phyloP scores from a whole-genome alignment of 1,140 invertebrate genomes.

The Camponotus vicinus region DNA sequence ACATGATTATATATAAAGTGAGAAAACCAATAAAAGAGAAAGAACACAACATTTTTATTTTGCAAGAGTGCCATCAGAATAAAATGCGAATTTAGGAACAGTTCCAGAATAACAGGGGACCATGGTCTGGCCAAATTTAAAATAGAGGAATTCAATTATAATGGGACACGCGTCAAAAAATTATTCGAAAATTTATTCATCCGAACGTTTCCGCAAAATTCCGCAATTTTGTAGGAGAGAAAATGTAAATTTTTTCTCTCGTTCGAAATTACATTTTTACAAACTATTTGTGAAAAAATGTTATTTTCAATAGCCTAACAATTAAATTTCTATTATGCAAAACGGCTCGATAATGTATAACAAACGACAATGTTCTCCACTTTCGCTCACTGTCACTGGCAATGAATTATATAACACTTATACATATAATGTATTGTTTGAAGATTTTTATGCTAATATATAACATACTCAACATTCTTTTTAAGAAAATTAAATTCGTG shows the following conservation, averaged over 20 bases:
- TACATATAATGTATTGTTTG: constrained; percentile 12
- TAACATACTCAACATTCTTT: constrained; percentile 29
- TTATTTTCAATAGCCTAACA: constrained; percentile 52
- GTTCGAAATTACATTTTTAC: constrained; percentile 36
- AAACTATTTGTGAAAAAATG: constrained; percentile 55
- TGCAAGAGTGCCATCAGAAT: too few relatives aligned
- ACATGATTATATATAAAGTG: too few relatives aligned
- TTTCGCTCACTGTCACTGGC: constrained; percentile 44
- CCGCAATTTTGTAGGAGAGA: constrained; percentile 14
- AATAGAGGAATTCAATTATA: constrained; percentile 15
- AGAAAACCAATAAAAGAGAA: too few relatives aligned
- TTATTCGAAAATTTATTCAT: not conserved
- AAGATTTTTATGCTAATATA: constrained; percentile 40
- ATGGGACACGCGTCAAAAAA: constrained; percentile 17
- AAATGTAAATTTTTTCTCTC: constrained; percentile 8
- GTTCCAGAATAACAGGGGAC: too few relatives aligned
- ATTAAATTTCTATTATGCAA: constrained; percentile 61
- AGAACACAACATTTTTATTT: too few relatives aligned
- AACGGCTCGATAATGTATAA: constrained; percentile 54
- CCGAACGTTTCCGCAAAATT: constrained; percentile 25
- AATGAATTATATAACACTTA: constrained; percentile 54
- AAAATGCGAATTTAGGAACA: too few relatives aligned
- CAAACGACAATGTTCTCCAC: constrained; percentile 45
- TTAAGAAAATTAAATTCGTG: constrained; percentile 25
- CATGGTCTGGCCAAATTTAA: too few relatives aligned